Base-by-base conservation (phyloP, 53 echinoderm and acorn worm genomes). In the Mesocentrotus franciscanus region DNA sequence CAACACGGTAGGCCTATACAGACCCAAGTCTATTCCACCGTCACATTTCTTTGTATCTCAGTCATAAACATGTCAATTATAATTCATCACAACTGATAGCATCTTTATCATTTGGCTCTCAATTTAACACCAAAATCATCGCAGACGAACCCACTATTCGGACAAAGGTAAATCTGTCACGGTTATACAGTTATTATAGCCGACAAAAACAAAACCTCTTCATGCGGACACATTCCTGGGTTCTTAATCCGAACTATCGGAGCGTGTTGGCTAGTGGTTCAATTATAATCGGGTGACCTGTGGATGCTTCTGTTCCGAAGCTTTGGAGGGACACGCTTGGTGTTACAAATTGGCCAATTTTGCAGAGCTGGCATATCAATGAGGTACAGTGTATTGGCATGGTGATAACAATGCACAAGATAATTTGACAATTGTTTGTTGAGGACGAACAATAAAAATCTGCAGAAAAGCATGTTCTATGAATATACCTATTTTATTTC, bases 31-130 rank as follows among this genome's bases (percentile, higher is more conserved):
- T 66, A 66, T 20, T 22, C n/a, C 13, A 75, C 14, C 30, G 0
- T 75, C 75, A 29, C 11, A 32, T 26, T 30, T 75, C 75, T 26
- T 2, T 75, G 75, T 27, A 76, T 76, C 33, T 29, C 9, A 76
- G 30, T 76, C 76, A 76, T 76, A 76, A 76, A 76, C 33, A 33
- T 30, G 76, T 76, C 76, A 76, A 76, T 76, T 32, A 76, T 76
- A 33, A 32, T 76, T 33, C 30, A 76, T 32, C 30, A 76, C 8
- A 14, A 13, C 76, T 76, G 76, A 76, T 76, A 76, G 15, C 76
- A 76, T 76, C 76, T 76, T 76, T 33, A 12, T 76, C 1, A 33
- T 76, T 76, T 76, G 30, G 13, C 14, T 76, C 33, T 33, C 76
- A 76, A 76, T 76, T 76, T 76, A 76, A 76, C 76, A 76, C 76